Evolutionary conservation across 2,113 vertebrate species (phyloP).

Genomic region (Tapirus terrestris): DNA sequence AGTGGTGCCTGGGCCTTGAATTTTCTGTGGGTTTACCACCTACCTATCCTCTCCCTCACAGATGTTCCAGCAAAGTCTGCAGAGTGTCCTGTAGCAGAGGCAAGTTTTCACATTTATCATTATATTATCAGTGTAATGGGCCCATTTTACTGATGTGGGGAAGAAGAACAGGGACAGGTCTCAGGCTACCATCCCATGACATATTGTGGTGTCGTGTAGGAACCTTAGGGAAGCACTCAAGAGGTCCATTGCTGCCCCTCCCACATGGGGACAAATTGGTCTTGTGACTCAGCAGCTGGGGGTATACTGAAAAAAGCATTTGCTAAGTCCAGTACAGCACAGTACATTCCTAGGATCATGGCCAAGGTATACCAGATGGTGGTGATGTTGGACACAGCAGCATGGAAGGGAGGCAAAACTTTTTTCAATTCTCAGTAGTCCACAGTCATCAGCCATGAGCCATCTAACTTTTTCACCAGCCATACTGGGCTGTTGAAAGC

Average conservation of each 20-base stretch:
- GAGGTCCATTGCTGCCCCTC: neutral
- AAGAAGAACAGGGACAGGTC: neutral
- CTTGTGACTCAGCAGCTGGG: neutral
- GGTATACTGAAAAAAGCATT: neutral
- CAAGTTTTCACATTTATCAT: neutral
- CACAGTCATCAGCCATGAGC: neutral
- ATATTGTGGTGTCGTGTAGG: neutral
- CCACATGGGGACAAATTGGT: neutral
- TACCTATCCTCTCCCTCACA: neutral
- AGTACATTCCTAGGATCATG: neutral
- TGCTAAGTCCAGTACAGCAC: neutral
- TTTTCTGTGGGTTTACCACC: neutral
- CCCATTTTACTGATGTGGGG: neutral
- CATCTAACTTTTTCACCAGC: neutral
- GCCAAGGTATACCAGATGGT: neutral
- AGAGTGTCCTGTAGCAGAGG: neutral
- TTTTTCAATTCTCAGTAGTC: neutral
- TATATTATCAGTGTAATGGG: neutral
- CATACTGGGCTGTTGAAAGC: neutral
- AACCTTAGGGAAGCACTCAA: neutral
- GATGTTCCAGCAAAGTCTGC: neutral
- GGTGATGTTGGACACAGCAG: rapidly evolving
- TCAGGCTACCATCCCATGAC: neutral
- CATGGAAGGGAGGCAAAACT: neutral
- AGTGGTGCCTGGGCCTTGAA: neutral